These are phyloP conservation scores for Accipiter cooperii DNA, from an alignment of 2,113 vertebrate species.

Conservation along the genomic window DNA sequence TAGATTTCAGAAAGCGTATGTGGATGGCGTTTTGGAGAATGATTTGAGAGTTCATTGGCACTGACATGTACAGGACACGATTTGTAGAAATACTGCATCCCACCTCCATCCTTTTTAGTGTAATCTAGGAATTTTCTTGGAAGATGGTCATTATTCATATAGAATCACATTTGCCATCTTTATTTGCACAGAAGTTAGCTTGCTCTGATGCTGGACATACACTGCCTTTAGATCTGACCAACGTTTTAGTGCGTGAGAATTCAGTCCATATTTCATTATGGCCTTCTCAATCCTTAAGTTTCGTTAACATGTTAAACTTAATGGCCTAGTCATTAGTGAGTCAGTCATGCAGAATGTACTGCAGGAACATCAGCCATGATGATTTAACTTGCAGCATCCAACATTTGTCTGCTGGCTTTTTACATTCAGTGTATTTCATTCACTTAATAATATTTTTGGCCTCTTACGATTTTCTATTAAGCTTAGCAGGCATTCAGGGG, in stretches of 20 bases:
- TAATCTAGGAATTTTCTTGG: background rate
- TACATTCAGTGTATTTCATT: background rate
- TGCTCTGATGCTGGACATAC: background rate
- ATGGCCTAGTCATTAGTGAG: background rate
- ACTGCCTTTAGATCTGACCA: background rate
- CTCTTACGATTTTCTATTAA: background rate
- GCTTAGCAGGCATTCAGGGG: background rate
- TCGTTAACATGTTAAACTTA: background rate
- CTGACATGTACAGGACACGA: accelerated
- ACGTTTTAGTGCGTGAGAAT: background rate
- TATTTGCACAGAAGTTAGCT: background rate
- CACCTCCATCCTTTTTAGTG: background rate
- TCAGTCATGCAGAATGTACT: background rate
- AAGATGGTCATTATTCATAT: background rate
- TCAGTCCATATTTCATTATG: background rate
- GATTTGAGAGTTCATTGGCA: background rate
- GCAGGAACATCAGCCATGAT: background rate
- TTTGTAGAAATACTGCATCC: background rate
- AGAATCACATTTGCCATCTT: background rate
- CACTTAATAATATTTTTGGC: background rate
- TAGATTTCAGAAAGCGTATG: background rate
- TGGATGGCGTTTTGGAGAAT: background rate
- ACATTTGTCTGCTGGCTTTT: background rate
- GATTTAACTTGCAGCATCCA: background rate
- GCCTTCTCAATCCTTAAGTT: background rate